Evolutionary conservation across 2,113 vertebrate genomes (phyloP).

Genomic region (Tichodroma muraria): DNA sequence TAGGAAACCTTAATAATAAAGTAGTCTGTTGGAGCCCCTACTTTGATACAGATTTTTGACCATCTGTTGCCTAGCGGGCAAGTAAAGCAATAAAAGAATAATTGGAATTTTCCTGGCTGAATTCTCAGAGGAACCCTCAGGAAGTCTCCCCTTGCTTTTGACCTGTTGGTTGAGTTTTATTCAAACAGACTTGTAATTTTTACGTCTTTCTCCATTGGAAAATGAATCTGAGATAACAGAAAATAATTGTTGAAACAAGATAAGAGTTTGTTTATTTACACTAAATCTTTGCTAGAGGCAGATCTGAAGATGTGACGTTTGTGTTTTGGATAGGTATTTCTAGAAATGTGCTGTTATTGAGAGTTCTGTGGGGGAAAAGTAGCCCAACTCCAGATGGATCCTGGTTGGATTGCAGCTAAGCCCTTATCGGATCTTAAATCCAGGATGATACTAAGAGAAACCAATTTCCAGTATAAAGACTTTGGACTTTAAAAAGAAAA

Average conservation of each 20-base stretch:
- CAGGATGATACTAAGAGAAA: neutral
- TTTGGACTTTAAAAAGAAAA: neutral
- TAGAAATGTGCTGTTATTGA: neutral
- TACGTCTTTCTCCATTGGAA: neutral
- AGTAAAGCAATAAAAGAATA: slow-evolving; percentile 15
- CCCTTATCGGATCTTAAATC: neutral
- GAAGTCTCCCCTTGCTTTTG: slow-evolving; percentile 29
- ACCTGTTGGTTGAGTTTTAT: neutral
- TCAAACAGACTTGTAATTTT: neutral
- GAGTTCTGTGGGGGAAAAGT: neutral
- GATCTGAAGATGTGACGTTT: neutral
- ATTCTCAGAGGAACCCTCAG: neutral
- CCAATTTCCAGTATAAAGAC: neutral
- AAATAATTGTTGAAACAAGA: neutral
- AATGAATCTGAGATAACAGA: neutral
- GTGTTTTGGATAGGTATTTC: neutral
- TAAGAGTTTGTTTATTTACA: neutral
- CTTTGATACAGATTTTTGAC: neutral
- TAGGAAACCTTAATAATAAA: neutral
- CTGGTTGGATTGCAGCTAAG: neutral
- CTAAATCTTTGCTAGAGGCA: neutral
- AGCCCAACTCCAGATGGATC: neutral
- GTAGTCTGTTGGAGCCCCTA: neutral
- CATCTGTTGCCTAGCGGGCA: slow-evolving; percentile 12
- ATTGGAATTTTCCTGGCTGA: neutral